Conservation (phyloP, 1,140 invertebrate species). For the Babylonia areolata region DNA sequence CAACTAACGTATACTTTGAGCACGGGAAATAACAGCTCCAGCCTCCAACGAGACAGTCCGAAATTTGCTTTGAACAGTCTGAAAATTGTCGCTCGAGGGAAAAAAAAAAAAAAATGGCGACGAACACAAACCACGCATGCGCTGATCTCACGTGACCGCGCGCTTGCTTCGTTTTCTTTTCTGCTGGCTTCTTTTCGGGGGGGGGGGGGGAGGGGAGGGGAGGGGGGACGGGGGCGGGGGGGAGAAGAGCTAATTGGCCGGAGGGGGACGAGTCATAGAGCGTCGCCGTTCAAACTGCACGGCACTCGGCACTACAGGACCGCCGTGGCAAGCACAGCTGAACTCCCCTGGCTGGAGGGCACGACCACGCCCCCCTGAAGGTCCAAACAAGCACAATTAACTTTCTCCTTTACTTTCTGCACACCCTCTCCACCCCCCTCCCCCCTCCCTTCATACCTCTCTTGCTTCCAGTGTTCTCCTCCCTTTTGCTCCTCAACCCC, state of each 20-base stretch:
- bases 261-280: neutral
- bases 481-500: too few relatives aligned
- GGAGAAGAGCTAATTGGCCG: neutral
- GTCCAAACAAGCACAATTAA: slow-evolving; percentile 26
- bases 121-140: neutral
- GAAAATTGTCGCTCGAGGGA: slow-evolving; percentile 12
- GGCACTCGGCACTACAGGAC: slow-evolving; percentile 1
- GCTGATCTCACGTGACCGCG: neutral
- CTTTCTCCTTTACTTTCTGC: slow-evolving; percentile 24
- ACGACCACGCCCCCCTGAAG: neutral
- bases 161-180: neutral
- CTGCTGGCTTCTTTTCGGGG: neutral
- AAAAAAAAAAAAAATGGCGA: neutral
- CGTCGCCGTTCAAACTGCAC: neutral
- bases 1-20: neutral
- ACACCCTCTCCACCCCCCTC: neutral
- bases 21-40: neutral
- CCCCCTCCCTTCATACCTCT: neutral
- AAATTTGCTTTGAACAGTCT: slow-evolving; percentile 15
- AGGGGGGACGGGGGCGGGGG: neutral
- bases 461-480: neutral
- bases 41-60: neutral
- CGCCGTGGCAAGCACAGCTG: too few relatives aligned
- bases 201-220: neutral
- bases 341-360: too few relatives aligned